phyloP scores from a whole-genome alignment of 2,113 vertebrate species.

The Cyanoliseus patagonus region DNA sequence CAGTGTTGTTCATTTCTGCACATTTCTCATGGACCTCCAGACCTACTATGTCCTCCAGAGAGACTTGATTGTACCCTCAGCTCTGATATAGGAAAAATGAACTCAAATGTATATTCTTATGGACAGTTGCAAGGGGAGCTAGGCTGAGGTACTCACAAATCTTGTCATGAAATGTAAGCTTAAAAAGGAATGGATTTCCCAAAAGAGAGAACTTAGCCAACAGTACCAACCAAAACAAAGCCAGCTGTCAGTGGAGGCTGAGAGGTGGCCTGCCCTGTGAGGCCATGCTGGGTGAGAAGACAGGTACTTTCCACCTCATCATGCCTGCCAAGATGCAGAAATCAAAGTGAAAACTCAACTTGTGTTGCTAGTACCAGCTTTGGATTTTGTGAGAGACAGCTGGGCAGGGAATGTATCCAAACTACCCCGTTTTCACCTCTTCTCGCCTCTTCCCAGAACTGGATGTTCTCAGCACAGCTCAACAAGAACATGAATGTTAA shows the following conservation, averaged over 20 bases:
- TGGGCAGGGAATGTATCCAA: not conserved
- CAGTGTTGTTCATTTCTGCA: not conserved
- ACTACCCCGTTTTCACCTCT: not conserved
- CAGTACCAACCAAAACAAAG: not conserved
- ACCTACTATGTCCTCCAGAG: not conserved
- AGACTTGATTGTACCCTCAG: not conserved
- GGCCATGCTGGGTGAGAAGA: not conserved
- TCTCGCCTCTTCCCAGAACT: not conserved
- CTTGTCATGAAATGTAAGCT: not conserved
- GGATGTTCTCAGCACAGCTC: not conserved
- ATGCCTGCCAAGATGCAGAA: not conserved
- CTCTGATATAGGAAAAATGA: not conserved
- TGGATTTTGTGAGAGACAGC: not conserved
- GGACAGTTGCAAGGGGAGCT: not conserved
- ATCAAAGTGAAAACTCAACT: not conserved
- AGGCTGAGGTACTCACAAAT: not conserved
- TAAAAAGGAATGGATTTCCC: not conserved
- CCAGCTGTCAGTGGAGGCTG: not conserved
- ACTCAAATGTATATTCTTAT: not conserved
- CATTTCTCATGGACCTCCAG: not conserved
- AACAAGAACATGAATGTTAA: not conserved
- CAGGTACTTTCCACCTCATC: not conserved
- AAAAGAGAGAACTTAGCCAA: not conserved
- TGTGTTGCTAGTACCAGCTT: not conserved
- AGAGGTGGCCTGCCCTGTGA: not conserved